These are phyloP conservation scores for Phenganax stokvisi DNA, from an alignment of 92 coral and sea anemone species.

Conservation along the genomic window DNA sequence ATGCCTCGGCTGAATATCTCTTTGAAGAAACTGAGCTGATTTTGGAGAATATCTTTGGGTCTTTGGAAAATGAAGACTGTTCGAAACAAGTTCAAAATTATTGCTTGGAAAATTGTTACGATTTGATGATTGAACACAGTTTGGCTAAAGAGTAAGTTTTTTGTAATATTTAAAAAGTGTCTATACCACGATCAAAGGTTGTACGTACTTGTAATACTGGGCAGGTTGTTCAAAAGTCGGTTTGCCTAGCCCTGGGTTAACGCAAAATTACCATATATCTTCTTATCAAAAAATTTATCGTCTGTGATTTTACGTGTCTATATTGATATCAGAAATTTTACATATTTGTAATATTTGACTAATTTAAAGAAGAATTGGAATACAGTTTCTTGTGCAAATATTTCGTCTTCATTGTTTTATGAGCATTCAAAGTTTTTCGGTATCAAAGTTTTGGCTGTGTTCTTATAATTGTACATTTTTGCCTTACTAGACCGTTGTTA, in stretches of 20 bases:
- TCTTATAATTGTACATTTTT: conserved; percentile 1
- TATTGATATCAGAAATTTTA: no score
- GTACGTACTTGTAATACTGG: no score
- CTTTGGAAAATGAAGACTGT: conserved; percentile 75
- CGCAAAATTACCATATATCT: no score
- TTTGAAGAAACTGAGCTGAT: conserved; percentile 60
- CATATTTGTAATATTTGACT: not conserved
- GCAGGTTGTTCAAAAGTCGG: no score
- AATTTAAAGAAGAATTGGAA: not conserved
- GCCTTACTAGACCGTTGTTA: conserved; percentile 56
- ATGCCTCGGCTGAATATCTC: conserved; percentile 86
- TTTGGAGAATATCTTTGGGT: conserved; percentile 72
- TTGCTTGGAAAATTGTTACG: conserved; percentile 75
- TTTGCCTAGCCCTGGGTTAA: no score
- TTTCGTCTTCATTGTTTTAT: no score
- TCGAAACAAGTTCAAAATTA: conserved; percentile 67
- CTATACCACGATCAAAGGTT: no score
- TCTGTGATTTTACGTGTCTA: no score
- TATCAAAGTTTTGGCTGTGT: not conserved
- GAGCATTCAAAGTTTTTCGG: not conserved
- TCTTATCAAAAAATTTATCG: no score
- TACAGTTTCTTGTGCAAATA: no score
- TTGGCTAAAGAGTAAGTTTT: conserved; percentile 60
- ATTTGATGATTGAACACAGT: conserved; percentile 77
- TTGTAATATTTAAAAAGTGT: not conserved